Percentiles rank a stretch among this genome's conserved stretches.
Conservation (phyloP, 2,888 invertebrate genomes). For the Pollenia labialis region DNA sequence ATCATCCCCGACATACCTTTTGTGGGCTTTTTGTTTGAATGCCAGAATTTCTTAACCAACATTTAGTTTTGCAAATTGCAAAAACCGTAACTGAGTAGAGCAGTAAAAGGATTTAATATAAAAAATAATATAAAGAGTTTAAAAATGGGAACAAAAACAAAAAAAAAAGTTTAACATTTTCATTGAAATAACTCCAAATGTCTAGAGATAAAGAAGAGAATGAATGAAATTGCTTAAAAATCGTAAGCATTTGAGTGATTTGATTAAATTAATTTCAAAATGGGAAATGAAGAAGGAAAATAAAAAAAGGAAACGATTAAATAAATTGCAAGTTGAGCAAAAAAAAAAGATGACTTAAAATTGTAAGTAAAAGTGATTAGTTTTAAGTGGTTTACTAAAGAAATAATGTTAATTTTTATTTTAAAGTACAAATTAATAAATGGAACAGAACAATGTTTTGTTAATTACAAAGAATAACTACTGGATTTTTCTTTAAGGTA, state of each 20-base stretch:
- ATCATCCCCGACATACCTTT: slow-evolving; percentile 7
- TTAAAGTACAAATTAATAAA: too few species aligned
- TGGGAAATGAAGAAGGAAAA: background rate
- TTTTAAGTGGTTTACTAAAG: background rate
- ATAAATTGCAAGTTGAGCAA: slow-evolving; percentile 10
- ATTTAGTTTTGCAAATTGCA: background rate
- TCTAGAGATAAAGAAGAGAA: slow-evolving; percentile 24
- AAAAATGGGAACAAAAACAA: slow-evolving; percentile 29
- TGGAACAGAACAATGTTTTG: too few species aligned
- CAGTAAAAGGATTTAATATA: slow-evolving; percentile 28
- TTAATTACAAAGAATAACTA: too few species aligned
- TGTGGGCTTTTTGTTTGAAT: slow-evolving; percentile 18
- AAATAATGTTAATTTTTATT: background rate
- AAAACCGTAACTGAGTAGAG: background rate
- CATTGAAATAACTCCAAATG: slow-evolving; percentile 34
- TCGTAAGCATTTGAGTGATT: slow-evolving; percentile 52
- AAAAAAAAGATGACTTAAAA: background rate
- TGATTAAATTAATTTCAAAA: slow-evolving; percentile 52
- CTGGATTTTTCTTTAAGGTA: background rate
- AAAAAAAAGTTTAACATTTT: slow-evolving; percentile 30
- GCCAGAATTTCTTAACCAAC: background rate
- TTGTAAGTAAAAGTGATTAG: background rate
- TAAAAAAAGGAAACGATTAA: slow-evolving; percentile 31
- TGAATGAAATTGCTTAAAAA: slow-evolving; percentile 35
- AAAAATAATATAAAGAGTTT: background rate